A percentile compares a stretch with the other conserved stretches of the same genome.
These are phyloP conservation scores for Notamacropus eugenii DNA, from an alignment of 2,797 vertebrate species.

Conservation along the genomic window DNA sequence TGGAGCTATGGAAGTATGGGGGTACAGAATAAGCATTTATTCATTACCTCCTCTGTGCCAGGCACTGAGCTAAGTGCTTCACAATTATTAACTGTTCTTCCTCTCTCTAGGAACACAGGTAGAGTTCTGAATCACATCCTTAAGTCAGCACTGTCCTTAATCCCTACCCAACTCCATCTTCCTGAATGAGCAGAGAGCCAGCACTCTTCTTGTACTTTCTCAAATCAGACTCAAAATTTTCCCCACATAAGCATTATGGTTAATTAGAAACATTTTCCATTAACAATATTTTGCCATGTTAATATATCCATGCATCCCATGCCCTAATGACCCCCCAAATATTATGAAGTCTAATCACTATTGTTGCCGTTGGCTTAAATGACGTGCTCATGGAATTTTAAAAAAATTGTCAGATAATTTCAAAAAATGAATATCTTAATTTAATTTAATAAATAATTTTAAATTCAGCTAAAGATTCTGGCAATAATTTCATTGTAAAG, in stretches of 20 bases:
- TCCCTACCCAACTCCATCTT: neutral
- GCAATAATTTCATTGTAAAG: neutral
- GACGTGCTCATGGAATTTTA: neutral
- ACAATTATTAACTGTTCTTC: too few species aligned
- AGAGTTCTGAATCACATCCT: too few species aligned
- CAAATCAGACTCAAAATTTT: slow-evolving; percentile 19
- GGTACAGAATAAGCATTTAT: too few species aligned
- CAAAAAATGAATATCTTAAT: too few species aligned
- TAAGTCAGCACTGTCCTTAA: too few species aligned
- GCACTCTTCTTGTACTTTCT: slow-evolving; percentile 7
- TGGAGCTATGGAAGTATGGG: too few species aligned
- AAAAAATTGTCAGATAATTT: too few species aligned
- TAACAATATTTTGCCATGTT: slow-evolving; percentile 12
- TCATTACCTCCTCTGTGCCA: too few species aligned
- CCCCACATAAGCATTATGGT: slow-evolving; percentile 1
- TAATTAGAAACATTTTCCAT: neutral
- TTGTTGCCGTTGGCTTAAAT: neutral
- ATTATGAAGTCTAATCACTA: slow-evolving; percentile 22
- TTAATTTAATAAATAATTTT: too few species aligned
- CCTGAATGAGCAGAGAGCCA: neutral
- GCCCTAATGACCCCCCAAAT: slow-evolving; percentile 30
- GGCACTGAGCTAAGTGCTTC: too few species aligned
- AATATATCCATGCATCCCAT: slow-evolving; percentile 4
- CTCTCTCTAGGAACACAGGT: too few species aligned
- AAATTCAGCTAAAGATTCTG: slow-evolving; percentile 2